Base-by-base conservation (phyloP, 2,888 invertebrate genomes). In the Carterocephalus palaemon region DNA sequence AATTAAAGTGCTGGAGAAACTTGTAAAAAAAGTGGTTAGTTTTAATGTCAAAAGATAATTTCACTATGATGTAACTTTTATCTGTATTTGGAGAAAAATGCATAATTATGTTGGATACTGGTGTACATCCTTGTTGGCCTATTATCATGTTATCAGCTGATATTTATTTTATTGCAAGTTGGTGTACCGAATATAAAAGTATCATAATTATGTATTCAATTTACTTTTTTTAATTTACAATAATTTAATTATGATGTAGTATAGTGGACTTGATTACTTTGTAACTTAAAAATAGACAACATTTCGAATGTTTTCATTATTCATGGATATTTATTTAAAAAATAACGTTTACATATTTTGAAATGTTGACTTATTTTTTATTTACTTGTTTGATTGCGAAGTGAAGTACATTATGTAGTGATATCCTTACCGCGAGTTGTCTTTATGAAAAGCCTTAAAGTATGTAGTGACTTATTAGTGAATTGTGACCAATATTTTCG, bases 141-240 rank as follows among this genome's bases (percentile, higher is more conserved):
- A 4, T 22, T 1, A 28, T 29, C 22, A 10, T 39, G 15, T 39
- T 47, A 31, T 41, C 28, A 36, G 23, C 19, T 38, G 24, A 40
- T 48, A 47, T 48, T 48, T 51, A 47, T 51, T 48, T 17, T 17
- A 16, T 16, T 36, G 16, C 9, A 12, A 20, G 28, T 29, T 16
- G 15, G 22, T 31, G 6, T 31, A 31, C 4, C 15, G 22, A 22
- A 9, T 16, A 15, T 3, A 31, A n/a, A n/a, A n/a, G n/a, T n/a
- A n/a, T n/a, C n/a, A n/a, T n/a, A n/a, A n/a, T n/a, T n/a, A n/a
- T n/a, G n/a, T n/a, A n/a, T n/a, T 23, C 16, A 17, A 17, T 40
- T 23, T 13, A 20, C 22, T 19, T 5, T 24, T 33, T 31, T 4
- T 33, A 26, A 33, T 10, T 31, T 24, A n/a, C n/a, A n/a, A n/a